Conservation (phyloP, 2,888 invertebrate species). For the Agrilus biguttatus region DNA sequence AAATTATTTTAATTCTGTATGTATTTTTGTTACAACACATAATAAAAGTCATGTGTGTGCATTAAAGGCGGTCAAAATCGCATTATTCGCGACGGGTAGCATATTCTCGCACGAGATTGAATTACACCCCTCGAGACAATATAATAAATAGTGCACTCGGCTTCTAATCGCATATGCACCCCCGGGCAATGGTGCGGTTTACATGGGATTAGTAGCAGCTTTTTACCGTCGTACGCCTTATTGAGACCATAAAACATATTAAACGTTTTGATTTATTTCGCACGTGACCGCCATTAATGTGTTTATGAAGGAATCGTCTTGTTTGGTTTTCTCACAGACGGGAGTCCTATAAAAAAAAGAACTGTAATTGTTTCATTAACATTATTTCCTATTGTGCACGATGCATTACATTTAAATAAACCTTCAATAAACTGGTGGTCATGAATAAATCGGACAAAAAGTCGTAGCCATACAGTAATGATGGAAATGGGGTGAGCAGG, state of each 20-base stretch:
- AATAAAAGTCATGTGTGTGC: no score
- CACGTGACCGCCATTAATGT: constrained; percentile 27
- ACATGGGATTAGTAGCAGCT: constrained; percentile 28
- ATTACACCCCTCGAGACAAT: constrained; percentile 25
- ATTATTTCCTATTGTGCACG: no score
- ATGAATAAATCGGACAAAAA: no score
- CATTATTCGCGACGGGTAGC: constrained; percentile 17
- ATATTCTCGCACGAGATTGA: constrained; percentile 25
- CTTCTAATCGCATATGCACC: constrained; percentile 29
- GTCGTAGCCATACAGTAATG: no score
- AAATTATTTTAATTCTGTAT: no score
- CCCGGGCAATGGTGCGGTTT: constrained; percentile 25
- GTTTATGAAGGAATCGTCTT: constrained; percentile 27
- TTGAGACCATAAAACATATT: constrained; percentile 31
- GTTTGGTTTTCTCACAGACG: constrained; percentile 28
- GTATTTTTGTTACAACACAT: no score
- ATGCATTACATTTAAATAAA: no score
- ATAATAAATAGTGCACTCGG: constrained; percentile 26
- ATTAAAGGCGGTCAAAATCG: background rate
- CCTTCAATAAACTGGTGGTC: no score
- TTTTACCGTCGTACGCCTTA: constrained; percentile 27
- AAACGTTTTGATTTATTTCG: constrained; percentile 26
- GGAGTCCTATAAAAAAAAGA: no score
- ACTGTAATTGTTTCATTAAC: no score
- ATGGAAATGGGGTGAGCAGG: no score